A percentile compares a stretch with the other conserved stretches of the same genome.
Evolutionary conservation across 2,797 vertebrate genomes (phyloP).

Genomic region (Staurois parvus): DNA sequence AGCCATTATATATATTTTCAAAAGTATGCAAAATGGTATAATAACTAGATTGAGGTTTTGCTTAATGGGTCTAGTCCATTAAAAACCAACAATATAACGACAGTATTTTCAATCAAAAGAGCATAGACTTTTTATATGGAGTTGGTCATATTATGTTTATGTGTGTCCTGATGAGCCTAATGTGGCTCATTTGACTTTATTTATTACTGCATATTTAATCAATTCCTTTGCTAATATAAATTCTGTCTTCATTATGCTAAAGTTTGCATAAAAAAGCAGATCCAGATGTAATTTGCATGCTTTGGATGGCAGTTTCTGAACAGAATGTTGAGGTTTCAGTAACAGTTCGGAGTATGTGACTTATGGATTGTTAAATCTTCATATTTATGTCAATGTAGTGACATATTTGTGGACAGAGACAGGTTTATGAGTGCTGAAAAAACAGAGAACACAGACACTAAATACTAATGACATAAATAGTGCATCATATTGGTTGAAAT

Average conservation of each 20-base stretch:
- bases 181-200: slow-evolving; percentile 65
- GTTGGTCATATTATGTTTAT: slow-evolving; percentile 53
- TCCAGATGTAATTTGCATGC: slow-evolving; percentile 77
- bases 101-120: slow-evolving; percentile 56
- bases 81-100: slow-evolving; percentile 39
- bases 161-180: slow-evolving; percentile 50
- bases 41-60: background rate
- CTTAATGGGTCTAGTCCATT: background rate
- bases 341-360: slow-evolving; percentile 89
- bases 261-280: slow-evolving; percentile 75
- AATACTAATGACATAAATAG: slow-evolving; percentile 89
- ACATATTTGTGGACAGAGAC: slow-evolving; percentile 88
- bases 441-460: slow-evolving; percentile 85
- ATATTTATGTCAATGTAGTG: slow-evolving; percentile 82
- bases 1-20: background rate
- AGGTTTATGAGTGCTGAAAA: slow-evolving; percentile 94
- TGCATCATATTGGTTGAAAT: slow-evolving; percentile 82
- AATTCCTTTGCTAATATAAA: slow-evolving; percentile 69
- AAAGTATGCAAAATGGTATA: background rate
- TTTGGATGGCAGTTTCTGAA: slow-evolving; percentile 73
- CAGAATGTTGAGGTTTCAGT: slow-evolving; percentile 72
- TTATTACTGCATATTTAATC: slow-evolving; percentile 70
- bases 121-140: slow-evolving; percentile 26
- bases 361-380: slow-evolving; percentile 87
- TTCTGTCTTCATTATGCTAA: slow-evolving; percentile 73